Evolutionary conservation across 2,113 vertebrate species (phyloP).

Genomic region (Albula glossodonta): DNA sequence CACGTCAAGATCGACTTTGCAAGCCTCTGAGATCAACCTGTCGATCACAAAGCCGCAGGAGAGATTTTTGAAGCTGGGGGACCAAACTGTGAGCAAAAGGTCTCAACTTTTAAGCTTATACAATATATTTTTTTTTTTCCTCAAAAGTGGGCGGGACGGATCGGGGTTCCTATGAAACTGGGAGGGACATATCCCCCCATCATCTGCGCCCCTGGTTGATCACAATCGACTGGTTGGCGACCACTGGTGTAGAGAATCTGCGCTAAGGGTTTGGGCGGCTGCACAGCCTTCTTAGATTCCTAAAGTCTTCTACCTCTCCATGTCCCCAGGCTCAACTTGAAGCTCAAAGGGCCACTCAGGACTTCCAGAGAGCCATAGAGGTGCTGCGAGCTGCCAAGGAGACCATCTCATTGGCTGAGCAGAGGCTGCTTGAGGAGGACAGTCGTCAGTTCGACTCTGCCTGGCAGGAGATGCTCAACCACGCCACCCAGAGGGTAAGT

Average conservation of each 20-base stretch:
- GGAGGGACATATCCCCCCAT: too few relatives aligned
- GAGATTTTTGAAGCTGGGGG: too few relatives aligned
- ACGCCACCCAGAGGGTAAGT: constrained; percentile 89
- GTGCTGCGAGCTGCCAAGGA: constrained; percentile 93
- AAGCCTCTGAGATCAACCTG: too few relatives aligned
- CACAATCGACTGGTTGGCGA: too few relatives aligned
- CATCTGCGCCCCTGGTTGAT: too few relatives aligned
- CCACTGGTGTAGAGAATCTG: not conserved
- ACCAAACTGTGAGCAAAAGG: too few relatives aligned
- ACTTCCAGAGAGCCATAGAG: constrained; percentile 93
- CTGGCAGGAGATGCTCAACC: constrained; percentile 99
- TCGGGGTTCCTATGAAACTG: too few relatives aligned
- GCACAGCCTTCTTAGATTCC: not conserved
- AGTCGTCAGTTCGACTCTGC: constrained; percentile 95
- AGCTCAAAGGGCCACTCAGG: constrained; percentile 91
- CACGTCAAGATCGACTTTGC: too few relatives aligned
- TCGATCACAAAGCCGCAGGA: too few relatives aligned
- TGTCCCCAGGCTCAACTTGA: constrained; percentile 83
- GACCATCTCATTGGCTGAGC: constrained; percentile 90
- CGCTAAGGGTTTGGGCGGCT: not conserved
- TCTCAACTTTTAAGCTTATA: too few relatives aligned
- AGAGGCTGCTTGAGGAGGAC: constrained; percentile 91
- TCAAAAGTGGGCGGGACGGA: too few relatives aligned
- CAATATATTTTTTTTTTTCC: too few relatives aligned
- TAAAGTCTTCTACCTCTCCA: not conserved